These are phyloP conservation scores for Gymnocypris eckloni DNA, from an alignment of 2,797 vertebrate species.

Conservation along the genomic window DNA sequence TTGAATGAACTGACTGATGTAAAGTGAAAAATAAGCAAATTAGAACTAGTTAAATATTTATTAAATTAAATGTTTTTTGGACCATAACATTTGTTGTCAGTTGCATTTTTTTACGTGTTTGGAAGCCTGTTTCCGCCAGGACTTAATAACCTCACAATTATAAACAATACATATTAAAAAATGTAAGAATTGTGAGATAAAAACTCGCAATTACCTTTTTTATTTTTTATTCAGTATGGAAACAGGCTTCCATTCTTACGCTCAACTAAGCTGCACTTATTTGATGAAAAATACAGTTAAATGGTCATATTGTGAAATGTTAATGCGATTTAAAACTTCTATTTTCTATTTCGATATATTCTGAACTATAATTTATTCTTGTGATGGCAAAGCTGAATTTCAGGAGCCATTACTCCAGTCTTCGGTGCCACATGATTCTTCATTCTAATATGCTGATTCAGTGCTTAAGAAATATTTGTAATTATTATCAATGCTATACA, in stretches of 20 bases:
- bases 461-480: background rate
- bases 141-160: no score
- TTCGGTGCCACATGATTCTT: background rate
- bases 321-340: background rate
- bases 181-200: no score
- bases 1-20: background rate
- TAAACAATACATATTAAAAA: no score
- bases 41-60: background rate
- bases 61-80: background rate
- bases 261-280: no score
- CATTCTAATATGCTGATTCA: background rate
- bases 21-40: background rate
- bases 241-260: no score
- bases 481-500: background rate
- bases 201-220: no score
- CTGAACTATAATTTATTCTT: background rate
- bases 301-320: background rate
- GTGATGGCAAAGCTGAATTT: background rate
- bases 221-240: no score
- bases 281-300: no score
- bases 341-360: background rate
- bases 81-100: background rate
- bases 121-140: background rate
- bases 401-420: background rate
- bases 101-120: background rate